phyloP scores from a whole-genome alignment of 2,888 invertebrate species.

The Caenorhabditis imperialis region DNA sequence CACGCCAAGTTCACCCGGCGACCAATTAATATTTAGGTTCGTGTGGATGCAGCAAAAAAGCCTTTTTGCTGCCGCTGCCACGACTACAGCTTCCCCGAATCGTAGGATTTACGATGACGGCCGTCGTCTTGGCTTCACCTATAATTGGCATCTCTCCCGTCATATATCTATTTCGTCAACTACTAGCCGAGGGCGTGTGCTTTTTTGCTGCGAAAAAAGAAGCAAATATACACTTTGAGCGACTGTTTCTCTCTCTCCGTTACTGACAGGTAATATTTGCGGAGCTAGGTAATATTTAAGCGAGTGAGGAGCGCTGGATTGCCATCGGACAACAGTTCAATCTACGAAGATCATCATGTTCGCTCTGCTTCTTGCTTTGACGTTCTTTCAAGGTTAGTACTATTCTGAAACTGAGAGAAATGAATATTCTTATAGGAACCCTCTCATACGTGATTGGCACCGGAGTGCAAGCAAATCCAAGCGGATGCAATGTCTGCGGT shows the following conservation, averaged over 20 bases:
- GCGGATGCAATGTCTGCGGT: conserved; percentile 56
- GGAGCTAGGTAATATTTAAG: conserved; percentile 54
- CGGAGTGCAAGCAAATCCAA: conserved; percentile 59
- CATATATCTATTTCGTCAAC: conserved; percentile 48
- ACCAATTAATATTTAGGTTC: conserved; percentile 45
- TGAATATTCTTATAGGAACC: conserved; percentile 30
- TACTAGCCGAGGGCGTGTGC: conserved; percentile 52
- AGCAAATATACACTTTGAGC: conserved; percentile 53
- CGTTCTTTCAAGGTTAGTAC: conserved; percentile 26
- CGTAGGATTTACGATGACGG: conserved; percentile 43
- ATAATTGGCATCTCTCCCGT: conserved; percentile 39
- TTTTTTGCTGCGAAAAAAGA: conserved; percentile 44
- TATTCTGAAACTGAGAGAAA: not conserved
- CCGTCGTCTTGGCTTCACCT: conserved; percentile 25
- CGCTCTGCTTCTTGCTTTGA: conserved; percentile 30
- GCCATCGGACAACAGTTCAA: conserved; percentile 40
- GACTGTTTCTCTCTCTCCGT: conserved; percentile 52
- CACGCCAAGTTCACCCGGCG: conserved; percentile 44
- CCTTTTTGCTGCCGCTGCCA: conserved; percentile 18
- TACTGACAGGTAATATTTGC: conserved; percentile 58
- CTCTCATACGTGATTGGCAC: conserved; percentile 55
- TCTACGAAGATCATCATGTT: conserved; percentile 13
- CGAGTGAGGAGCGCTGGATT: conserved; percentile 21
- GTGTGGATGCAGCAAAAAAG: conserved; percentile 2
- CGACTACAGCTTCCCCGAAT: conserved; percentile 20